Evolutionary conservation across 2,797 vertebrate genomes (phyloP).

Genomic region (Bothrops alternatus): DNA sequence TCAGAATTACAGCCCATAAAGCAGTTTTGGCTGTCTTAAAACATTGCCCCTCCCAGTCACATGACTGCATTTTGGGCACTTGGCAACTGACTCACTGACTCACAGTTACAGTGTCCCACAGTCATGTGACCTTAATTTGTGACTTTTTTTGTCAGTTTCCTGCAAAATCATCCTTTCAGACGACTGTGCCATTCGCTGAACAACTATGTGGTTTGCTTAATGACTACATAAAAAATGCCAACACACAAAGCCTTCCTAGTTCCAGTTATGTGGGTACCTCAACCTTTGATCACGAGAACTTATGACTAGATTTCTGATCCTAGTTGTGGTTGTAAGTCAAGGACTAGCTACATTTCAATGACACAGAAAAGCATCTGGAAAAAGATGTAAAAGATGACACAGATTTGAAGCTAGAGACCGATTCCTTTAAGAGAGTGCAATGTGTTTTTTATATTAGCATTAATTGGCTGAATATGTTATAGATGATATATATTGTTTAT

Average conservation of each 20-base stretch:
- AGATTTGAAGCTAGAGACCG: neutral
- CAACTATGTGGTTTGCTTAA: no score
- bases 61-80: neutral
- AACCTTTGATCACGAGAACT: no score
- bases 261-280: no score
- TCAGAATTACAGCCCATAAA: neutral
- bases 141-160: no score
- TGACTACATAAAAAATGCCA: no score
- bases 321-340: no score
- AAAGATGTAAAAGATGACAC: neutral
- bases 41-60: neutral
- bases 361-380: neutral
- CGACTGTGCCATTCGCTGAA: no score
- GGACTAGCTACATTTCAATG: neutral
- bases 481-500: neutral
- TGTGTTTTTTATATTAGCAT: neutral
- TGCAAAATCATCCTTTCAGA: no score
- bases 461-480: neutral
- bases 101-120: neutral
- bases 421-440: neutral
- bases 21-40: neutral
- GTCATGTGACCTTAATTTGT: neutral
- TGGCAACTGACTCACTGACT: neutral
- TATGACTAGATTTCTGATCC: no score
- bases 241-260: no score